These are phyloP conservation scores for Tubiluchus corallicola DNA, from an alignment of 2,888 invertebrate species.

Conservation along the genomic window DNA sequence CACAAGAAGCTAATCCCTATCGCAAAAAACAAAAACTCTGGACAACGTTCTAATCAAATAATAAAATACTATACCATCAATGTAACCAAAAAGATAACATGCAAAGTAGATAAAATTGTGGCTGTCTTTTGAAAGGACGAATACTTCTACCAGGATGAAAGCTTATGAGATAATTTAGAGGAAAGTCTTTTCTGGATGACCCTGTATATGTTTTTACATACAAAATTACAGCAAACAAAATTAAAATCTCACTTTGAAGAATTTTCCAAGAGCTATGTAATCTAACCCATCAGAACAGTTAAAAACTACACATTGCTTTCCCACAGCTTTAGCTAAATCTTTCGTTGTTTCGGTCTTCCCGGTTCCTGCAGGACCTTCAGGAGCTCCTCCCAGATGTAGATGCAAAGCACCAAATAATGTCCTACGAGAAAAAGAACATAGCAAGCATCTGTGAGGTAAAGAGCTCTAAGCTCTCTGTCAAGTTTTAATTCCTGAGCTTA, in stretches of 20 bases:
- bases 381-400: constrained; percentile 33
- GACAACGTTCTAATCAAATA: neutral
- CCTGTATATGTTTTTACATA: no score
- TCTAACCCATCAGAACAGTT: constrained; percentile 35
- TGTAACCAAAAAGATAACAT: no score
- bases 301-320: constrained; percentile 35
- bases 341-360: constrained; percentile 28
- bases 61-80: constrained; percentile 5
- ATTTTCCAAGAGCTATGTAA: constrained; percentile 33
- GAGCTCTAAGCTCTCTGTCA: no score
- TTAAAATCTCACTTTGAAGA: constrained; percentile 33
- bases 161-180: no score
- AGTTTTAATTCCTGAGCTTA: no score
- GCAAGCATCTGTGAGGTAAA: no score
- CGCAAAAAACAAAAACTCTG: neutral
- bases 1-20: constrained; percentile 31
- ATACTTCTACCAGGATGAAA: no score
- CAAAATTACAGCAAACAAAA: no score
- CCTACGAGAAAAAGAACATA: constrained; percentile 16
- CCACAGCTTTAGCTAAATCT: constrained; percentile 34
- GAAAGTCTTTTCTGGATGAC: no score
- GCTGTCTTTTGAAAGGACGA: no score
- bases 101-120: no score
- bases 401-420: constrained; percentile 32
- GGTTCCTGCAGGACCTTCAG: constrained; percentile 34